phyloP scores from a whole-genome alignment of 64 coral and sea anemone species.

The Stichodactyla mertensii region DNA sequence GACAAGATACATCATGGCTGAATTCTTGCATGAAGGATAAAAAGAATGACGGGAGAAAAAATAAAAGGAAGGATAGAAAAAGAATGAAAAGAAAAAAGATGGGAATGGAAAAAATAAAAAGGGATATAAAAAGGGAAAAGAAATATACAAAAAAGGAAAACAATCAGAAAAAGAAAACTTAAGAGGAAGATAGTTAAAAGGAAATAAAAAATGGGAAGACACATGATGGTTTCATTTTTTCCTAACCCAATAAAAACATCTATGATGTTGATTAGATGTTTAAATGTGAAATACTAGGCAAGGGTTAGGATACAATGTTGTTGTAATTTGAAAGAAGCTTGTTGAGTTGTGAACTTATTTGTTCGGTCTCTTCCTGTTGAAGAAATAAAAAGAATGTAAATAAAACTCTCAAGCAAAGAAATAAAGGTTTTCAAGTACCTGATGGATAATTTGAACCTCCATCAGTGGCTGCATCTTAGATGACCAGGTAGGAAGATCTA shows the following conservation, averaged over 20 bases:
- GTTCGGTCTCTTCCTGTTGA: background rate
- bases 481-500: conserved; percentile 86
- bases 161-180: background rate
- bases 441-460: conserved; percentile 74
- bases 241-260: too few relatives aligned
- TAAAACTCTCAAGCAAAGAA: background rate
- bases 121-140: background rate
- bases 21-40: too few relatives aligned
- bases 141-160: background rate
- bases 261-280: too few relatives aligned
- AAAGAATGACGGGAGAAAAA: background rate
- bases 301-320: conserved; percentile 87
- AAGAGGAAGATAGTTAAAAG: too few relatives aligned
- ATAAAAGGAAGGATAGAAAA: background rate
- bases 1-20: too few relatives aligned
- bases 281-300: background rate
- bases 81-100: background rate
- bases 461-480: conserved; percentile 85
- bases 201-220: too few relatives aligned
- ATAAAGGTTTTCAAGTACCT: conserved; percentile 27
- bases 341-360: conserved; percentile 33
- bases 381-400: background rate
- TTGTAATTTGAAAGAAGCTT: conserved; percentile 75
- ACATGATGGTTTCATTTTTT: too few relatives aligned
- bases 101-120: background rate